Base-by-base conservation (phyloP, 2,888 invertebrate species). In the Apantesis nais region DNA sequence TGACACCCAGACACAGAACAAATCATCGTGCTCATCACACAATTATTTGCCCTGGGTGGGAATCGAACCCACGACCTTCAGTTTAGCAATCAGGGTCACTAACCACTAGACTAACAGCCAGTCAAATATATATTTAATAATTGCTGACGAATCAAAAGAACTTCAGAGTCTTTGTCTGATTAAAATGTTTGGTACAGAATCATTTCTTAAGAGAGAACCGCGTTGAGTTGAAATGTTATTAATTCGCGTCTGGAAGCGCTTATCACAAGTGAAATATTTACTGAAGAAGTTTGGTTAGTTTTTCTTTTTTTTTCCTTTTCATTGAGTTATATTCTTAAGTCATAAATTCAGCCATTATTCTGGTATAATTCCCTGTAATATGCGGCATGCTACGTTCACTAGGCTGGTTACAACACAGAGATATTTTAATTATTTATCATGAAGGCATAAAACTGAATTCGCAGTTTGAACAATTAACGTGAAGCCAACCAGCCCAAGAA, bases 401-500 rank as follows among this genome's bases (percentile, higher is more conserved):
- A 25, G 29, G 66, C 16, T 29, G 39, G 58, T 58, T 41, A 41
- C 25, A 52, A 66, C 58, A 58, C n/a, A 39, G 25, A 58, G 39
- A 66, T 7, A 29, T 48, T 44, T 61, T n/a, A 22, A 61, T 67
- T 61, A 31, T 44, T 67, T 61, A 61, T 39, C 5, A 55, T 34
- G 37, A 58, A 58, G 58, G 29, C 41, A 22, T 58, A 39, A 39
- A 39, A 58, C 37, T 66, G 39, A 58, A 66, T 58, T 66, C 58
- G 58, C 41, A 66, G 39, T 58, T 58, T 39, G 58, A 58, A 58
- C 58, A 41, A 66, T 66, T 66, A 66, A 58, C 58, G 25, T 39
- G 25, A 66, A 58, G 19, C 37, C 39, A 58, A 58, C 25, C 58
- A 39, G 12, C 58, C 58, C 41, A 41, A 39, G 37, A 63, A 44